A percentile compares a stretch with the other conserved stretches of the same genome.
These are phyloP conservation scores for Odontomachus brunneus DNA, from an alignment of 1,140 invertebrate genomes.

Conservation along the genomic window DNA sequence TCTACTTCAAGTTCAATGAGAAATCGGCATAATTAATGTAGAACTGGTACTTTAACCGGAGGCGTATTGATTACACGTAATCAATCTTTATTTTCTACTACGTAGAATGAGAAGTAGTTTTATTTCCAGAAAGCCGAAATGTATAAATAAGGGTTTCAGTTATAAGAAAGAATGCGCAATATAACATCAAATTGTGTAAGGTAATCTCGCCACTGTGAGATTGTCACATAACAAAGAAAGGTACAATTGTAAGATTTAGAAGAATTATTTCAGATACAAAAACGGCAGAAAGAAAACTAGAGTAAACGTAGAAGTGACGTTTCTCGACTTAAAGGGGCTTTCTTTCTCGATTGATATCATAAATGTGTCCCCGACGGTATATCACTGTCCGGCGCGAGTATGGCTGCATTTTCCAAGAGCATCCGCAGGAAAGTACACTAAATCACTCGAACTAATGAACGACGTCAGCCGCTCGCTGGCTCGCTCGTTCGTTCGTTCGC, in stretches of 20 bases:
- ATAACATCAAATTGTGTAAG: neutral
- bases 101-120: too few species aligned
- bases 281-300: neutral
- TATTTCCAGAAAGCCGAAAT: neutral
- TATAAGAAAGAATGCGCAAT: neutral
- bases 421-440: conserved; percentile 53
- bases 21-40: too few species aligned
- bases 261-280: neutral
- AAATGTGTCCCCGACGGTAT: conserved; percentile 51
- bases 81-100: too few species aligned
- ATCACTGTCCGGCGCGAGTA: conserved; percentile 42
- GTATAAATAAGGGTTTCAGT: neutral
- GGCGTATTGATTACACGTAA: too few species aligned
- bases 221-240: conserved; percentile 6
- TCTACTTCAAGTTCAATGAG: too few species aligned
- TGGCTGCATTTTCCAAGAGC: conserved; percentile 51
- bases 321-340: conserved; percentile 29
- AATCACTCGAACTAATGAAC: conserved; percentile 61
- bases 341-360: conserved; percentile 52
- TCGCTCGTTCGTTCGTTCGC: conserved; percentile 19
- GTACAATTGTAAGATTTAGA: neutral
- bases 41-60: too few species aligned
- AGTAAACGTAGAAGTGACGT: neutral
- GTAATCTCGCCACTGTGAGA: neutral
- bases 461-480: conserved; percentile 48